Percentiles rank a stretch among this genome's conserved stretches.
phyloP scores from a whole-genome alignment of 2,888 invertebrate genomes.

The Limnephilus rhombicus region DNA sequence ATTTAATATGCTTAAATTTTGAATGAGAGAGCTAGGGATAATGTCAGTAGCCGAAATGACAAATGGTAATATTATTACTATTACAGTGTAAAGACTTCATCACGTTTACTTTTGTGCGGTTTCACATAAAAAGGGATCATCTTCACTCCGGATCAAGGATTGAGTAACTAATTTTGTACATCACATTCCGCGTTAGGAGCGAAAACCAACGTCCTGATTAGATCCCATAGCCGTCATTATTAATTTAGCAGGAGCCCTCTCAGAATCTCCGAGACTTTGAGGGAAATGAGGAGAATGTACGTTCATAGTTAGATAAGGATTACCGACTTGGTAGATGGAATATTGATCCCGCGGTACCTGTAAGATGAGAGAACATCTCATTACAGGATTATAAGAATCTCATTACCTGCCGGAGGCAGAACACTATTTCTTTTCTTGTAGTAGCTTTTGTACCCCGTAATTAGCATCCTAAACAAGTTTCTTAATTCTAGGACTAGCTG shows the following conservation, averaged over 20 bases:
- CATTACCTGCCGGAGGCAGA: not conserved
- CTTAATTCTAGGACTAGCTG: not conserved
- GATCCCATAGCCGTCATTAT: not conserved
- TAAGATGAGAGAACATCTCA: not conserved
- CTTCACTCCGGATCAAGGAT: not conserved
- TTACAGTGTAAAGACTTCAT: too few relatives aligned
- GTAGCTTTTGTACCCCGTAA: not conserved
- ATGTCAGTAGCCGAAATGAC: too few relatives aligned
- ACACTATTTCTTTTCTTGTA: not conserved
- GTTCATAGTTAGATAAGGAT: not conserved
- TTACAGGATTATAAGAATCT: not conserved
- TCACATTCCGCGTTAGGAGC: not conserved
- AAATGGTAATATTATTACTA: too few relatives aligned
- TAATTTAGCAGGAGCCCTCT: constrained; percentile 3
- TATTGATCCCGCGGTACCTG: not conserved
- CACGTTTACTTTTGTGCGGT: too few relatives aligned
- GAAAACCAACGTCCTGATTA: not conserved
- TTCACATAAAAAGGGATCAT: not conserved
- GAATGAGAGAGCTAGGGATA: too few relatives aligned
- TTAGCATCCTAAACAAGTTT: not conserved
- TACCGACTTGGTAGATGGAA: not conserved
- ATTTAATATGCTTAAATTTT: too few relatives aligned
- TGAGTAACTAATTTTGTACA: not conserved
- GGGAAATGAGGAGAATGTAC: not conserved
- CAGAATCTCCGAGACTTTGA: not conserved